Conservation (phyloP, 2,797 vertebrate species). For the Oceanodroma leucorhoa region DNA sequence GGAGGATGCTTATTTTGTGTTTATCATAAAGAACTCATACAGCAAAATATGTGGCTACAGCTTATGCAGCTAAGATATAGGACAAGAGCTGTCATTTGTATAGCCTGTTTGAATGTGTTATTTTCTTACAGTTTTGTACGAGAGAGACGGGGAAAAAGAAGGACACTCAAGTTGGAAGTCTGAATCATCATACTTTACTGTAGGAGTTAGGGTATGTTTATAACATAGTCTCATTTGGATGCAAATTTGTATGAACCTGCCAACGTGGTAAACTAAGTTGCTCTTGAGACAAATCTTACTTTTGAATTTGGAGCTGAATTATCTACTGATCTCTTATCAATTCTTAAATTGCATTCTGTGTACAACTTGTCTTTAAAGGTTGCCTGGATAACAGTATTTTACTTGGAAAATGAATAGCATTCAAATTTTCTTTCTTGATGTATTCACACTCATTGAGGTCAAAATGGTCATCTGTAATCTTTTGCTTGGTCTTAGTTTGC, state of each 20-base stretch:
- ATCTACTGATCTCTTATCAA: not conserved
- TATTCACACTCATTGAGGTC: not conserved
- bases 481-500: not conserved
- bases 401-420: not conserved
- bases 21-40: not conserved
- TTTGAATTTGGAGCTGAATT: not conserved
- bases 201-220: not conserved
- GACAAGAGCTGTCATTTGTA: not conserved
- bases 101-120: not conserved
- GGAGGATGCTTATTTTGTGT: not conserved
- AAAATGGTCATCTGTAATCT: not conserved
- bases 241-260: not conserved
- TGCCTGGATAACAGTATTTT: not conserved
- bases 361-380: not conserved
- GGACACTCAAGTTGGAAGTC: not conserved
- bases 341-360: not conserved
- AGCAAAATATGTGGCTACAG: not conserved
- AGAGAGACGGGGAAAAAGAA: not conserved
- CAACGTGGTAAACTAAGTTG: not conserved
- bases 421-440: not conserved
- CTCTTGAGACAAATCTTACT: not conserved
- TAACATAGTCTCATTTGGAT: not conserved
- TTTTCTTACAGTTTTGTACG: not conserved
- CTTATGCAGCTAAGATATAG: not conserved
- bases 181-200: not conserved